Evolutionary conservation across 2,888 invertebrate species (phyloP), one percentile per base, ranked within the genome.

Genomic region (Pseudolycoriella hygida): DNA sequence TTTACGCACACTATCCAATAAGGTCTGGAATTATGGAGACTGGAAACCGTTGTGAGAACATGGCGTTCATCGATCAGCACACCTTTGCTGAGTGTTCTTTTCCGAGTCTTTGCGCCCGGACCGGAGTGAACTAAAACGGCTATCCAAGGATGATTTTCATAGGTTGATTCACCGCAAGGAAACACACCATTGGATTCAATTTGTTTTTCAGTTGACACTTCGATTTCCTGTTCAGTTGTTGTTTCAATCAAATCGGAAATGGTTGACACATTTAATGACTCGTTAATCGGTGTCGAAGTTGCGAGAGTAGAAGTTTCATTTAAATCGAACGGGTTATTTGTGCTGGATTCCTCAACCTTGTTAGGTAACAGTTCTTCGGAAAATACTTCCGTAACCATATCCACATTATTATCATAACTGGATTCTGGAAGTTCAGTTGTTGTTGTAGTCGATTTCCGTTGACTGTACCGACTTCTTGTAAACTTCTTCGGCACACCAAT

Each of bases 1-100:
- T 44, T 44, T 4, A 45, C 15, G 17, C n/a, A 51, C 49, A 50
- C 50, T 18, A 49, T 45, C 52, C 52, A 53, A 45, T 48, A 52
- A 2, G 51, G 50, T 39, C 50, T 45, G 10, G 50, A 48, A 43
- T 53, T 52, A 45, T 52, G 51, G 8, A 53, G 45, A 37, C 51
- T 51, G 2, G 53, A 53, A n/a, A 53, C 50, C 3, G 53, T 52
- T 15, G 53, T 52, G 11, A 53, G 47, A 18, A 53, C 50, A 46
- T 50, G 50, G 17, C 42, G 39, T 14, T 47, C 43, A 45, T 48
- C 47, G 14, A 53, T 52, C 2, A 53, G 34, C 4, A 52, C 51
- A 17, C 53, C 53, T 44, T 53, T 53, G 25, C 53, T 53, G 6
- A 53, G 34, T 10, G 52, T 49, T 40, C 46, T 48, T 6, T 51